Evolutionary conservation across 2,888 invertebrate species (phyloP).

Genomic region (Megastigmus dorsalis): DNA sequence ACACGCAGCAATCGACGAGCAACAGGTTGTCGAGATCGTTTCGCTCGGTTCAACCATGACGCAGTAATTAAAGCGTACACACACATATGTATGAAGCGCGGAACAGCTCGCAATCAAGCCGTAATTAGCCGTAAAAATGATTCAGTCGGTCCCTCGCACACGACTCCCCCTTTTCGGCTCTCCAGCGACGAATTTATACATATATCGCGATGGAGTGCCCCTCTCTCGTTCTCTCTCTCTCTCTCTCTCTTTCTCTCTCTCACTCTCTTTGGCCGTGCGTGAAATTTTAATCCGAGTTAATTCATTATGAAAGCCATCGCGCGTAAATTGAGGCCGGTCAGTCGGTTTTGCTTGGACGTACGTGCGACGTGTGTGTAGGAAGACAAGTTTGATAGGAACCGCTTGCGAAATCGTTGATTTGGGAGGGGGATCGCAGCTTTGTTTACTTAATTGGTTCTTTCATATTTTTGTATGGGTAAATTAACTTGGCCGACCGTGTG

Average conservation of each 20-base stretch:
- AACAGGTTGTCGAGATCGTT: conserved; percentile 27
- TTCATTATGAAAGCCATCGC: background rate
- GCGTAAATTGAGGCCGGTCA: background rate
- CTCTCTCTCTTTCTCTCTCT: no score
- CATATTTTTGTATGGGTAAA: no score
- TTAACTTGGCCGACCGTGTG: no score
- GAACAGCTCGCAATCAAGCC: conserved; percentile 61
- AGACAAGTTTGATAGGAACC: no score
- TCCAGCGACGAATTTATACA: background rate
- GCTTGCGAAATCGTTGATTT: no score
- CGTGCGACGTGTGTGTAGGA: background rate
- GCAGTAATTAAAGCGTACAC: conserved; percentile 19
- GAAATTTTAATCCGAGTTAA: conserved; percentile 28
- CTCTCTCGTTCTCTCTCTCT: no score
- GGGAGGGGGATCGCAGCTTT: no score
- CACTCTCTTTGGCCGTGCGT: background rate
- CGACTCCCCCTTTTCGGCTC: background rate
- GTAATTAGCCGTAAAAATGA: conserved; percentile 63
- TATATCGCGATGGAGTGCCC: background rate
- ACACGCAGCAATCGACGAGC: background rate
- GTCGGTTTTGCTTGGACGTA: background rate
- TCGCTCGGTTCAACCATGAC: background rate
- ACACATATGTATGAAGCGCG: conserved; percentile 9
- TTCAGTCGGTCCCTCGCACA: background rate
- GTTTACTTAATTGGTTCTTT: no score